Base-by-base conservation (phyloP, 2,888 invertebrate genomes). In the Pterostichus niger region DNA sequence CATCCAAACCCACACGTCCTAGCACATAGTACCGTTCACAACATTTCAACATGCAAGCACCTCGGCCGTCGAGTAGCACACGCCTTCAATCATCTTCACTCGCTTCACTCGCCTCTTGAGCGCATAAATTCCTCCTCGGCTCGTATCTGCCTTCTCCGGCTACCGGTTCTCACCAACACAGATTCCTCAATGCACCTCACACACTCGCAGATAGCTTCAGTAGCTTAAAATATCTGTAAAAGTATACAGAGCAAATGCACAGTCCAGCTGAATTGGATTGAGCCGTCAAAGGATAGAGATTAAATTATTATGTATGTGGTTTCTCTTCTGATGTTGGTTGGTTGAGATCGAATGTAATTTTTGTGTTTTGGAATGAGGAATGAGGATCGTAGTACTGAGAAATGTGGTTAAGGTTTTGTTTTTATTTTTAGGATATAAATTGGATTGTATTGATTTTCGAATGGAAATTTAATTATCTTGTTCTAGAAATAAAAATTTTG, bases 11-110 rank as follows among this genome's bases (percentile, higher is more conserved):
- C 68, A 71, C 64, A 64, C 68, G 35, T 35, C 64, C 5, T 13
- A 49, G 64, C 35, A 64, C 64, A 13, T 49, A 49, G n/a, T n/a
- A n/a, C 49, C 17, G 56, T 17, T 56, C 40, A 71, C 13, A 71
- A 40, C 46, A 71, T 71, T 71, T 71, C 68, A 71, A 71, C 68
- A 71, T 71, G 68, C 68, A 71, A 71, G 56, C 75, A 75, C 59
- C 61, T 82, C 35, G 17, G 59, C 61, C 49, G 82, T 61, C 56
- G 31, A 61, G n/a, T n/a, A 46, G 56, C 24, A 59, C 82, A 82
- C 82, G 64, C 82, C 75, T 75, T 82, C 82, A 82, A 82, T 82
- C 82, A 82, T 75, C 64, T 68, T 75, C 64, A 54, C 75, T 44
- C 75, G 56, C 52, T 68, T 75, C 64, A 54, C 75, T 31, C 75